Percentiles rank a stretch among this genome's conserved stretches.
Evolutionary conservation across 35 echinoderm and acorn worm genomes (phyloP).

Genomic region (Ophioderma brevispina): DNA sequence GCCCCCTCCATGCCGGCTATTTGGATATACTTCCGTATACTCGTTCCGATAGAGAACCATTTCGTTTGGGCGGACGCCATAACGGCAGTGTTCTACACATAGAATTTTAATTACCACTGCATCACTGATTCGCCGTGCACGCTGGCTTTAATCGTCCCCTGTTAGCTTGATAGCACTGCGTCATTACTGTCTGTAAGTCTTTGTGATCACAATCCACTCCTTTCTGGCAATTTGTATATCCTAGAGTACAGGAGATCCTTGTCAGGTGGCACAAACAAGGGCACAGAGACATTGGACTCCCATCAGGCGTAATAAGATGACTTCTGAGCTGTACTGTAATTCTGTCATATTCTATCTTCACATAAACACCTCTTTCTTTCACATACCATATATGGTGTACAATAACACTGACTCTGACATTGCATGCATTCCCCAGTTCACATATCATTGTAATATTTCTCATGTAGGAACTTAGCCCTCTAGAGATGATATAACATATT

Average conservation of each 20-base stretch:
- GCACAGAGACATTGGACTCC: neutral
- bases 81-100: neutral
- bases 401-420: too few species aligned
- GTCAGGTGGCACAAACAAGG: neutral
- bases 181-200: neutral
- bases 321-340: neutral
- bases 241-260: neutral
- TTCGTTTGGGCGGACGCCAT: neutral
- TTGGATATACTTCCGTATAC: neutral
- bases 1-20: neutral
- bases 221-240: neutral
- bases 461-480: too few species aligned
- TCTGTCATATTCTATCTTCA: neutral
- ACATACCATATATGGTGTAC: too few species aligned
- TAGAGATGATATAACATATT: too few species aligned
- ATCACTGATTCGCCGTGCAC: slow-evolving; percentile 8
- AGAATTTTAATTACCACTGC: neutral
- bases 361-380: neutral
- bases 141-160: neutral
- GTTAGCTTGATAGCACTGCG: neutral
- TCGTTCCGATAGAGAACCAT: neutral
- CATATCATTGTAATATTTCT: too few species aligned
- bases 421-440: too few species aligned
- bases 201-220: neutral
- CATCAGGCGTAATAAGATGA: neutral